These are phyloP conservation scores for Cepaea nemoralis DNA, from an alignment of 1,140 invertebrate genomes.

Conservation along the genomic window DNA sequence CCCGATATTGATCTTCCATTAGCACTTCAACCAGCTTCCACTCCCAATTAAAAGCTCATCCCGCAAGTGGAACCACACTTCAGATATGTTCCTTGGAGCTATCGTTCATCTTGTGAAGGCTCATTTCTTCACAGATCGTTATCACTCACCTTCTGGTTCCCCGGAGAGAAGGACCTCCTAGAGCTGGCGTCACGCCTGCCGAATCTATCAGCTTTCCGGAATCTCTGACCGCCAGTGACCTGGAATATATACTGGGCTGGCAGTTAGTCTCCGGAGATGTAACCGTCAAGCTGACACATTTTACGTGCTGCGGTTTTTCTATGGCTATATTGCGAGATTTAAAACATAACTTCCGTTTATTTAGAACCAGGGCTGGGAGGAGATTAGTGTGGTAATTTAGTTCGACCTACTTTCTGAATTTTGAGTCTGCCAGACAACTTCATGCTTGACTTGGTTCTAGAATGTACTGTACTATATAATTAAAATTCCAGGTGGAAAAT, in stretches of 20 bases:
- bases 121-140: constrained; percentile 7
- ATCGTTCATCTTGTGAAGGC: not conserved
- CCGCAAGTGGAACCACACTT: not conserved
- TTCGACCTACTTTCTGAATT: too few species aligned
- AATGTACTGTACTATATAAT: too few species aligned
- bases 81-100: not conserved
- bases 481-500: too few species aligned
- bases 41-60: not conserved
- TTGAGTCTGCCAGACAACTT: too few species aligned
- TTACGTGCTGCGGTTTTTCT: too few species aligned
- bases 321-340: too few species aligned
- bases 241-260: not conserved
- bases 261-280: not conserved
- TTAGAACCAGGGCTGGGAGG: too few species aligned
- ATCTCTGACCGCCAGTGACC: not conserved
- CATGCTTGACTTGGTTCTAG: too few species aligned
- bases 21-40: not conserved
- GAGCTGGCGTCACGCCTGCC: not conserved
- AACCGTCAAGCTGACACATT: too few species aligned
- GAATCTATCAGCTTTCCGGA: not conserved
- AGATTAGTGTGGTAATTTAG: too few species aligned
- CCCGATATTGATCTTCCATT: too few species aligned
- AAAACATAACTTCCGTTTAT: too few species aligned
- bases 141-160: not conserved
- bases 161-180: not conserved